Evolutionary conservation across 2,888 invertebrate species (phyloP).

Genomic region (Netelia melanura): DNA sequence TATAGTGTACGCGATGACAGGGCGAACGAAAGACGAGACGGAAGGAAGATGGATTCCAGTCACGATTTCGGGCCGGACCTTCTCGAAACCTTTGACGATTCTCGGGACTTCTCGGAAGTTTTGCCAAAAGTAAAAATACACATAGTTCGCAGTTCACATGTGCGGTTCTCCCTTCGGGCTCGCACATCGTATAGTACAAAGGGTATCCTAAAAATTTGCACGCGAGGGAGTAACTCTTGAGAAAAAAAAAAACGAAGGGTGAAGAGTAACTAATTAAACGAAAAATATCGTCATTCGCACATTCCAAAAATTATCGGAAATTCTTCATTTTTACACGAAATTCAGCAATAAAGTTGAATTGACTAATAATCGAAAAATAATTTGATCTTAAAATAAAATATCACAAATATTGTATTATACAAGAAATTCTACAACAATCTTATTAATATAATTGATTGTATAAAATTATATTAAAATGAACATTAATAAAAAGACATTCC

Average conservation of each 20-base stretch:
- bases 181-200: conserved; percentile 33
- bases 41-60: conserved; percentile 78
- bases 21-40: conserved; percentile 59
- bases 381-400: too few species aligned
- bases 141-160: conserved; percentile 17
- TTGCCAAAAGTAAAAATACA: conserved; percentile 80
- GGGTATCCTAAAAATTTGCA: conserved; percentile 52
- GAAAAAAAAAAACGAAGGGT: neutral
- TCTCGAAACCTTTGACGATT: conserved; percentile 78
- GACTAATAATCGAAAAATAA: too few species aligned
- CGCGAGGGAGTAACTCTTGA: conserved; percentile 9
- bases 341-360: conserved; percentile 44
- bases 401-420: too few species aligned
- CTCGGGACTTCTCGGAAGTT: conserved; percentile 77
- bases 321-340: conserved; percentile 30
- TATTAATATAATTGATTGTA: too few species aligned
- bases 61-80: conserved; percentile 73
- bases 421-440: too few species aligned
- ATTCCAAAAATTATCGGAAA: neutral
- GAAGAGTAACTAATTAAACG: conserved; percentile 3
- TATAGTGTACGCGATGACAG: conserved; percentile 54
- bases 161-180: conserved; percentile 31
- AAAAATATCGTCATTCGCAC: conserved; percentile 38
- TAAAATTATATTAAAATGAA: too few species aligned
- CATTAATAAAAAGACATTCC: neutral